phyloP scores from a whole-genome alignment of 2,797 vertebrate species.

The Mionectes olivaceus region DNA sequence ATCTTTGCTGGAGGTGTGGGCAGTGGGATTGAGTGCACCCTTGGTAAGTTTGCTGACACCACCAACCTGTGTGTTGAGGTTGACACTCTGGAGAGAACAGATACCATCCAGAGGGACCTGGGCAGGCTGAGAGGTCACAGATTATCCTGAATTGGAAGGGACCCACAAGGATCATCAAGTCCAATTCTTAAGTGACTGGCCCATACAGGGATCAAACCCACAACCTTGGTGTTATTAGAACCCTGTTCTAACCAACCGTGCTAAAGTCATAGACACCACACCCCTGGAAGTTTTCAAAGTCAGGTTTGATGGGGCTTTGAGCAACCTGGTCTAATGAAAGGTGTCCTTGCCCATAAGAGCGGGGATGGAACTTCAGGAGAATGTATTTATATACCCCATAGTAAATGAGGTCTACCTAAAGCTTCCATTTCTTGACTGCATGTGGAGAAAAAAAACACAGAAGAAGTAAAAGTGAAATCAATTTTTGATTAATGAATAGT shows the following conservation, averaged over 20 bases:
- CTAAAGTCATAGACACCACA: neutral
- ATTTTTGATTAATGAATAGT: neutral
- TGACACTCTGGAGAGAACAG: neutral
- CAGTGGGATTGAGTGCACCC: neutral
- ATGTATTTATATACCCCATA: neutral
- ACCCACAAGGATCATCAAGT: neutral
- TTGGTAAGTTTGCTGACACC: neutral
- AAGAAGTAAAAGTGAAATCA: neutral
- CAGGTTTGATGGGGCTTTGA: neutral
- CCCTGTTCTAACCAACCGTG: neutral
- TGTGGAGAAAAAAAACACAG: neutral
- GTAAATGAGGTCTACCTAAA: neutral
- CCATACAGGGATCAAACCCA: neutral
- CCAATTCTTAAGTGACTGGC: neutral
- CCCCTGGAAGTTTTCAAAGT: too few species aligned
- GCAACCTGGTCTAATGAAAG: neutral
- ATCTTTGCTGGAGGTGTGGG: neutral
- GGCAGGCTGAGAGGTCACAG: neutral
- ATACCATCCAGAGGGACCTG: neutral
- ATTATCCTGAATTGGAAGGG: neutral
- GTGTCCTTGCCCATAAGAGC: neutral
- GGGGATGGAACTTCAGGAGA: neutral
- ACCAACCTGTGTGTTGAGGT: neutral
- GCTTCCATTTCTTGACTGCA: neutral
- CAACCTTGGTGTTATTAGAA: neutral